Base-by-base conservation (phyloP, 1,140 invertebrate genomes). In the Coboldia fuscipes region DNA sequence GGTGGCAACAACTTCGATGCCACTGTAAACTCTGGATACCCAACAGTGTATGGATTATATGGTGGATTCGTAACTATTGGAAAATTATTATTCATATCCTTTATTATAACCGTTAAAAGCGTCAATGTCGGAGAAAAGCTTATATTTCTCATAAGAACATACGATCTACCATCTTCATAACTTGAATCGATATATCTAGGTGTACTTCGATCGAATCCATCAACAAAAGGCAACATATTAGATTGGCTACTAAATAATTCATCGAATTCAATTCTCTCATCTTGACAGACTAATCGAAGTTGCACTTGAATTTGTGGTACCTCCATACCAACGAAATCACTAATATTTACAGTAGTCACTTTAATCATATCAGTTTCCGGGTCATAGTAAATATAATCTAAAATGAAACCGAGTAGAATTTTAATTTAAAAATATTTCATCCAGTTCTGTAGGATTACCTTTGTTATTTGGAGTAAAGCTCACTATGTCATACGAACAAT, bases 41-140 rank as follows among this genome's bases (percentile, higher is more conserved):
- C 39, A 10, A 41, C 19, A 15, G 24, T 22, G 3, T 14, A 21
- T 3, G 20, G 12, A 10, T 8, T 13, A 7, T 28, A 7, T 14
- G 26, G 23, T 9, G 27, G 27, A 30, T 29, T 32, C 17, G 17
- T 34, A 28, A 40, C 34, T 22, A 34, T 13, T 12, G 39, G 39
- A 12, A 18, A 10, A 34, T 41, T 36, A 36, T 41, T 37, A 29
- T 41, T 41, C 8, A 38, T 21, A 20, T 41, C 39, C 13, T 30
- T 34, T 10, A 41, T 41, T 3, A 28, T 23, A 7, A 41, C 7
- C 16, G 18, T 24, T 3, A 41, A 18, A 19, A 26, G 19, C 13
- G 36, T 37, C 4, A 31, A 17, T 9, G 8, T n/a, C 17, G 29
- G 14, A 24, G 23, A 18, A 19, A 24, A 37, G 5, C 10, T 10